Evolutionary conservation across 2,797 vertebrate genomes (phyloP), one percentile per base, ranked within the genome.

Genomic region (Spinus pinus): DNA sequence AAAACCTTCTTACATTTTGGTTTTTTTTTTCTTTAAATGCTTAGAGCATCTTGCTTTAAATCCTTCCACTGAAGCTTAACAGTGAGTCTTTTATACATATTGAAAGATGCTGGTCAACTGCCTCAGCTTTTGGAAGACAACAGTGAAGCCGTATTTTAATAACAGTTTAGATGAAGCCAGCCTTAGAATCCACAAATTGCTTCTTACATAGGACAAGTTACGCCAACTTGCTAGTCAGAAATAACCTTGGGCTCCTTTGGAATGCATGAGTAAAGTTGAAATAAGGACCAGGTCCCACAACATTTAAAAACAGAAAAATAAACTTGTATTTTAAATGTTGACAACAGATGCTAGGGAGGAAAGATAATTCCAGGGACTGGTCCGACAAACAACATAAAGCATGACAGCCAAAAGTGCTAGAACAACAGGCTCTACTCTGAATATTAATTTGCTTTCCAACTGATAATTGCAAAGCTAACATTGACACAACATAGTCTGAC

Each of bases 401-500:
- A 53, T 30, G 28, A 80, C 0, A 88, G 71, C 30, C 84, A 80
- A 70, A 86, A 90, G 33, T 49, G 49, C 47, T 72, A 67, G 61
- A 94, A 89, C n/a, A 73, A 93, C 70, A 91, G 60, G 70, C 56
- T 86, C 46, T 88, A 53, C 75, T 92, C 65, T 57, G 90, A 95
- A 95, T 96, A 89, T 91, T 95, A 92, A 96, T 92, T 71, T 90
- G 57, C 74, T 81, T 94, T 94, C 75, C 49, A 89, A 71, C 80
- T 62, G 94, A 83, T 94, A 93, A 86, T n/a, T 96, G 77, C 66
- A 96, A 90, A 90, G 72, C 77, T 82, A 95, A 93, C 60, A 74
- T 96, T 95, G 74, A 86, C 37, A 88, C 85, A 94, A 88, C 50
- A 67, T 0, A 28, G 47, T 72, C 67, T 77, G 81, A 82, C 87